Evolutionary conservation across 2,113 vertebrate species (phyloP).

Genomic region (Siniperca knerii): DNA sequence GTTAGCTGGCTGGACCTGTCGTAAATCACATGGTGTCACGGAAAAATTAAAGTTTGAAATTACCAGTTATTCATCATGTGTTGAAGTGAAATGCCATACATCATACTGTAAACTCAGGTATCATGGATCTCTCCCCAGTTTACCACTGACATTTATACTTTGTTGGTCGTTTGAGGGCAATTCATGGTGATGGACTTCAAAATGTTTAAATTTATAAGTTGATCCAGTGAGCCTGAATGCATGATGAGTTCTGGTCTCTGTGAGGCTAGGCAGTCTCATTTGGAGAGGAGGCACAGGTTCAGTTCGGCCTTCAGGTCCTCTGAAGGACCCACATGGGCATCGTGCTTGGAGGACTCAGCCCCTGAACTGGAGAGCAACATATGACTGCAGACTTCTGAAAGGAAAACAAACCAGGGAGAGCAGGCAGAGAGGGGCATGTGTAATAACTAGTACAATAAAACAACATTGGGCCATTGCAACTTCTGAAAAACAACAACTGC

Average conservation of each 20-base stretch:
- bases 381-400: neutral
- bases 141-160: constrained; percentile 8
- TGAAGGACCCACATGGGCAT: neutral
- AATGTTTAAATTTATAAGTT: constrained; percentile 6
- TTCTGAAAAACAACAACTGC: neutral
- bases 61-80: constrained; percentile 8
- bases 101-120: neutral
- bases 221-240: neutral
- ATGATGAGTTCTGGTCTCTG: neutral
- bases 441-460: neutral
- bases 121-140: neutral
- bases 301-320: neutral
- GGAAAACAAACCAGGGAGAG: neutral
- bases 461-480: neutral
- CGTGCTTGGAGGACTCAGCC: neutral
- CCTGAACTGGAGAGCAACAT: neutral
- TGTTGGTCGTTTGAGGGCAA: neutral
- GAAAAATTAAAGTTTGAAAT: neutral
- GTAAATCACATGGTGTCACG: constrained; percentile 11
- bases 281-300: neutral
- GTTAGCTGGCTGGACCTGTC: neutral
- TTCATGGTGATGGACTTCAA: constrained; percentile 1
- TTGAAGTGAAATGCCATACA: constrained; percentile 12
- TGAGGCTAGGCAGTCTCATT: neutral
- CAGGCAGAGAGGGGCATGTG: neutral